Base-by-base conservation (phyloP, 2,888 invertebrate genomes). In the Neria commutata region DNA sequence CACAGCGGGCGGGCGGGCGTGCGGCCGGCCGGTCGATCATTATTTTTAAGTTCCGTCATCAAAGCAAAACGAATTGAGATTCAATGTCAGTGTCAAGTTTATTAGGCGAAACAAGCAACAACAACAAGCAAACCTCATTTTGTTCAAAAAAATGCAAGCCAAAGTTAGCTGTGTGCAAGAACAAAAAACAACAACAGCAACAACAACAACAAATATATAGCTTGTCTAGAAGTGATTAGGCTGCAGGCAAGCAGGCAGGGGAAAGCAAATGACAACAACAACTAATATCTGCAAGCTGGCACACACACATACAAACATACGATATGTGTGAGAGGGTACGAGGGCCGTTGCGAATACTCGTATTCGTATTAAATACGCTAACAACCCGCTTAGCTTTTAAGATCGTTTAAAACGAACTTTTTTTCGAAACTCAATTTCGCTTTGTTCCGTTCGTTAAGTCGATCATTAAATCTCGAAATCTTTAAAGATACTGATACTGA, bases 71-170 rank as follows among this genome's bases (percentile, higher is more conserved):
- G 60, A 49, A 48, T 60, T 58, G 37, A 56, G 48, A 65, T 67
- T 70, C 67, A 71, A 71, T 67, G 71, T 63, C 70, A 69, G 56
- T 61, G 68, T 62, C 67, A 66, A 63, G 61, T 47, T 54, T 49
- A 37, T 56, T 60, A 29, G 25, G 60, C 58, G 61, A 56, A 40
- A 56, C 60, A 51, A 49, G 37, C 16, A 55, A 46, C 51, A 42
- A 34, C 45, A 48, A 17, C 48, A 49, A 58, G 26, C 48, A 53
- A 55, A 67, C 67, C 63, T n/a, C 8, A 40, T 40, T 14, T 40
- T 16, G n/a, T 40, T 16, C 16, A 14, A 16, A 5, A 16, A 14
- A 14, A 40, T 40, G n/a, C 40, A 14, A 17, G 34, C 50, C 6
- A 40, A 4, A 14, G 37, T 37, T 17, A 37, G 37, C 2, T 23